A percentile compares a stretch with the other conserved stretches of the same genome.
Conservation (phyloP, 1,140 invertebrate genomes). For the Drosophila orena region DNA sequence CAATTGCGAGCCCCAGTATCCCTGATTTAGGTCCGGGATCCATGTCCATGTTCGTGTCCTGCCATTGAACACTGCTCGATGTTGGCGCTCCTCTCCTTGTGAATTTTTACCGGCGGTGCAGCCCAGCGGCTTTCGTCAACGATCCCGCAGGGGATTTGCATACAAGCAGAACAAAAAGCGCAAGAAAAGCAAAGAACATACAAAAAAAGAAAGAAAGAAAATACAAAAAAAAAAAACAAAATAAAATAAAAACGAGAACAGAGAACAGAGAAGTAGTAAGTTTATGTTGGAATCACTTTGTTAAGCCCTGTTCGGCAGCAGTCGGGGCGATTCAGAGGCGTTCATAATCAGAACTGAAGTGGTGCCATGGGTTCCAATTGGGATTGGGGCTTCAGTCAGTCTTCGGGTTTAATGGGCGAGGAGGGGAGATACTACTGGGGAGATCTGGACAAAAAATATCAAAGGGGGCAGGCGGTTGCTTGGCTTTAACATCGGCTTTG, state of each 20-base stretch:
- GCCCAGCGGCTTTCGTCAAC: conserved; percentile 69
- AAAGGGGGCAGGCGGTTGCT: not conserved
- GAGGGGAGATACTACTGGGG: not conserved
- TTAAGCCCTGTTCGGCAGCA: conserved; percentile 69
- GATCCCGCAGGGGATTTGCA: conserved; percentile 74
- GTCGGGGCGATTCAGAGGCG: conserved; percentile 69
- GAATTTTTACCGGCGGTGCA: conserved; percentile 18
- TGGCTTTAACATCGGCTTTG: conserved; percentile 10
- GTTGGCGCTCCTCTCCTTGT: conserved; percentile 56
- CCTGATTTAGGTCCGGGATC: conserved; percentile 2
- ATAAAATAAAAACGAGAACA: not conserved
- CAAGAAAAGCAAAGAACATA: not conserved
- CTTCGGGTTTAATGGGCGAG: not conserved
- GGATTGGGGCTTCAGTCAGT: too few species aligned
- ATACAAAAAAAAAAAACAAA: not conserved
- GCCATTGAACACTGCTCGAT: conserved; percentile 46
- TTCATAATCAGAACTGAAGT: conserved; percentile 80
- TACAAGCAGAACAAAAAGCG: conserved; percentile 35
- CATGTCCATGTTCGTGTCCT: conserved; percentile 53
- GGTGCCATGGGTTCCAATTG: conserved; percentile 43
- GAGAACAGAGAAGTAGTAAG: not conserved
- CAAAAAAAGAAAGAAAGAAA: not conserved
- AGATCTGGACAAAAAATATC: not conserved
- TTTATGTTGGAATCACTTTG: conserved; percentile 69
- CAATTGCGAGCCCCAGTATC: not conserved